These are phyloP conservation scores for Lypha dubia DNA, from an alignment of 2,888 invertebrate species.

Conservation along the genomic window DNA sequence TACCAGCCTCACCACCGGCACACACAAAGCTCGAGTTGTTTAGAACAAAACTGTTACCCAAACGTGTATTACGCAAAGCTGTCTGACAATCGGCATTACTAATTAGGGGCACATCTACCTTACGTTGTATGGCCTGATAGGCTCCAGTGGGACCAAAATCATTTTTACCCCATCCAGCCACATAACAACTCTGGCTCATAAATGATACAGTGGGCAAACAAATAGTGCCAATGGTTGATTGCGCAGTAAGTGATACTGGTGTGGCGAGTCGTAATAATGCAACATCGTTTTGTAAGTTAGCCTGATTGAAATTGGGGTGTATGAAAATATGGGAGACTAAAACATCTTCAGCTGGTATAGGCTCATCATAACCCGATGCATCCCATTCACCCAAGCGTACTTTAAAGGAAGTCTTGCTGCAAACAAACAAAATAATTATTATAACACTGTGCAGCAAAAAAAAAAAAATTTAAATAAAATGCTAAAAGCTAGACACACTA, in stretches of 20 bases:
- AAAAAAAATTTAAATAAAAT: too few species aligned
- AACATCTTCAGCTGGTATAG: constrained; percentile 87
- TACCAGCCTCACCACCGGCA: constrained; percentile 90
- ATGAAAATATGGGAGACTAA: constrained; percentile 85
- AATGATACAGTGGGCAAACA: constrained; percentile 85
- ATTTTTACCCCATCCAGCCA: constrained; percentile 95
- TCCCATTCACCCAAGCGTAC: constrained; percentile 91
- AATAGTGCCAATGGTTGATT: constrained; percentile 86
- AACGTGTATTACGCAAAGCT: constrained; percentile 86
- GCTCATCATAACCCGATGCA: constrained; percentile 86
- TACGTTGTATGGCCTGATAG: constrained; percentile 87
- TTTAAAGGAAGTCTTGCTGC: constrained; percentile 84
- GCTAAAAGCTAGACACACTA: background rate
- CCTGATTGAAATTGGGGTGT: constrained; percentile 87
- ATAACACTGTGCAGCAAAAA: too few species aligned
- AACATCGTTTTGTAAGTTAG: constrained; percentile 91
- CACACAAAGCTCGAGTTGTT: constrained; percentile 89
- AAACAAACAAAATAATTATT: background rate
- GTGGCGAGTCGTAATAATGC: constrained; percentile 89
- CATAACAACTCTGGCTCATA: constrained; percentile 85
- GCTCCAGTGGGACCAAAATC: constrained; percentile 85
- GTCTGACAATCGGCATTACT: constrained; percentile 87
- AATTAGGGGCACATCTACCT: constrained; percentile 90
- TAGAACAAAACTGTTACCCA: constrained; percentile 86
- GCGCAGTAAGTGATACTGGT: constrained; percentile 85